Conservation (phyloP, 1,140 invertebrate species). For the Formica selysi region DNA sequence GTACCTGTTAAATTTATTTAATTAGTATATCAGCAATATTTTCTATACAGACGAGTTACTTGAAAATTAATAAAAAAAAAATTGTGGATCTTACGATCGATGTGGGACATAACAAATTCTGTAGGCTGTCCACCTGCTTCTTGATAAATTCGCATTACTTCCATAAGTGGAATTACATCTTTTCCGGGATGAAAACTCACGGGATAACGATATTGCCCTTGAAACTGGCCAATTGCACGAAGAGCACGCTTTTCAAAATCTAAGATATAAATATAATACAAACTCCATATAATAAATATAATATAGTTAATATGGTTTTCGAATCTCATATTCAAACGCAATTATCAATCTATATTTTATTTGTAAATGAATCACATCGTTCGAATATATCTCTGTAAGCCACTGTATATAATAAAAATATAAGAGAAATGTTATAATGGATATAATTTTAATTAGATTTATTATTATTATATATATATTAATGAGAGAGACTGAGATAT, state of each 20-base stretch:
- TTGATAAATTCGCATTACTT: conserved; percentile 92
- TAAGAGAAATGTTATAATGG: not conserved
- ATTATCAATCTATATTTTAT: too few relatives aligned
- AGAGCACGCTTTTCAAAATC: conserved; percentile 93
- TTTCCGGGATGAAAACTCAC: conserved; percentile 95
- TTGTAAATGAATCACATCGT: too few relatives aligned
- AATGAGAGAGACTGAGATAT: too few relatives aligned
- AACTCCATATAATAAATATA: too few relatives aligned
- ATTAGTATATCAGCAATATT: not conserved
- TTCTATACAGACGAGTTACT: not conserved
- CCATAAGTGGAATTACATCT: conserved; percentile 90
- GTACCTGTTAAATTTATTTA: conserved; percentile 88
- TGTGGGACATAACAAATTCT: conserved; percentile 94
- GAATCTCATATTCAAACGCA: too few relatives aligned
- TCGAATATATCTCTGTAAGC: too few relatives aligned
- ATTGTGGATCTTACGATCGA: conserved; percentile 90
- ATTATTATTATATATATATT: too few relatives aligned
- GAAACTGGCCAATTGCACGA: conserved; percentile 89
- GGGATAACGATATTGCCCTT: conserved; percentile 89
- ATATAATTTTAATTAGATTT: too few relatives aligned
- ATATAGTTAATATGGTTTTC: too few relatives aligned
- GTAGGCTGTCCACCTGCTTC: conserved; percentile 92
- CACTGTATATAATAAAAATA: too few relatives aligned
- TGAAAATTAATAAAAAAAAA: not conserved
- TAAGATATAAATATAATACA: conserved; percentile 78